A percentile compares a stretch with the other conserved stretches of the same genome.
Conservation (phyloP, 2,113 vertebrate species). For the Sapajus apella region DNA sequence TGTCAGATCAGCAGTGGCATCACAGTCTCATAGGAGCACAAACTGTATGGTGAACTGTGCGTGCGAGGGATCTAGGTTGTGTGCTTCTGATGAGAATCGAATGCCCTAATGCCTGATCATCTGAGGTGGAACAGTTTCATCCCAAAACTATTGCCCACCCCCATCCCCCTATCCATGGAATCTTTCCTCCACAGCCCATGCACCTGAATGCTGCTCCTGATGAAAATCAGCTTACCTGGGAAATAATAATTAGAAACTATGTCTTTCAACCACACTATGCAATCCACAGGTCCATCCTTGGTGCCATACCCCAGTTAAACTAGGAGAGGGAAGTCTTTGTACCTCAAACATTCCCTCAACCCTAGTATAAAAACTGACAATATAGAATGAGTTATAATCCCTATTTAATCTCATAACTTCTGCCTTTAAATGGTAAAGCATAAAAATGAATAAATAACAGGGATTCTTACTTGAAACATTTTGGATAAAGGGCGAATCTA, state of each 20-base stretch:
- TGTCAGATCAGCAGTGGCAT: not conserved
- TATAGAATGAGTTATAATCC: not conserved
- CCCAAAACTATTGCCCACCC: too few species aligned
- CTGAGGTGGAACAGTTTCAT: too few species aligned
- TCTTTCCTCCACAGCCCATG: not conserved
- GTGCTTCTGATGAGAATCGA: too few species aligned
- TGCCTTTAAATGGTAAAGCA: not conserved
- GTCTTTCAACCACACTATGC: not conserved
- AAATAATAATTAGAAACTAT: not conserved
- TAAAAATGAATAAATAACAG: not conserved
- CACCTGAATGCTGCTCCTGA: not conserved
- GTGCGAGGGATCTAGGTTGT: too few species aligned
- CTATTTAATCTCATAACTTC: not conserved
- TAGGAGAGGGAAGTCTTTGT: not conserved
- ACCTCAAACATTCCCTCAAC: not conserved
- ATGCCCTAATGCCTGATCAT: too few species aligned
- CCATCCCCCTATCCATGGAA: too few species aligned
- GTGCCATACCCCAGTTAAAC: not conserved
- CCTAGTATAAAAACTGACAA: not conserved
- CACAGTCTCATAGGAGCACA: not conserved
- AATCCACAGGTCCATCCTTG: not conserved
- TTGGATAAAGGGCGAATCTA: not conserved
- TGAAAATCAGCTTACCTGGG: not conserved
- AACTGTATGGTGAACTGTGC: too few species aligned
- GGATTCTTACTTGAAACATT: not conserved